phyloP scores from a whole-genome alignment of 2,113 vertebrate genomes.

The Typhlomys cinereus region DNA sequence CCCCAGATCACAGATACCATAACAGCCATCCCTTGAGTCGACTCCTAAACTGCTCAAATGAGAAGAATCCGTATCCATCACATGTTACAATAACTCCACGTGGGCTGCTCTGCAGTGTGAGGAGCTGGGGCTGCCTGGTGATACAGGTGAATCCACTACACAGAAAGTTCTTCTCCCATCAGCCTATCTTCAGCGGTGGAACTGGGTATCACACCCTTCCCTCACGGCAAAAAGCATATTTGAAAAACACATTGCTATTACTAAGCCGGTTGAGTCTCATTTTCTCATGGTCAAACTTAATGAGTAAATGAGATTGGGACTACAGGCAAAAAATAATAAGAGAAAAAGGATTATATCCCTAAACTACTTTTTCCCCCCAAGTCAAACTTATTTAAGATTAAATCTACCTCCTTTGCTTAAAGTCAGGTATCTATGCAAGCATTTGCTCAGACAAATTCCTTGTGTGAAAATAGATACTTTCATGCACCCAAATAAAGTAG shows the following conservation, averaged over 20 bases:
- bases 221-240: neutral
- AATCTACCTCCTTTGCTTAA: neutral
- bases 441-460: neutral
- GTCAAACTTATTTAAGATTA: neutral
- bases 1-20: neutral
- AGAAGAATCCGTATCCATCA: neutral
- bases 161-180: neutral
- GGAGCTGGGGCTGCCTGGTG: neutral
- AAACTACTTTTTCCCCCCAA: neutral
- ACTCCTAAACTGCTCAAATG: neutral
- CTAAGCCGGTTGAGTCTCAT: neutral
- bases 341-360: neutral
- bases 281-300: neutral
- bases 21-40: neutral
- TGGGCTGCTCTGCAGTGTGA: neutral
- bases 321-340: neutral
- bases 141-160: neutral
- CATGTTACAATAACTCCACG: neutral
- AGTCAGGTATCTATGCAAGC: neutral
- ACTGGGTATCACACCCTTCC: no score
- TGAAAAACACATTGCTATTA: neutral
- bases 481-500: neutral
- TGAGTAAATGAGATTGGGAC: neutral
- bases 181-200: neutral
- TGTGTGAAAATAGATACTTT: neutral